Percentiles rank a stretch among this genome's conserved stretches.
phyloP scores from a whole-genome alignment of 1,140 invertebrate genomes.

The Camponotus vicinus region DNA sequence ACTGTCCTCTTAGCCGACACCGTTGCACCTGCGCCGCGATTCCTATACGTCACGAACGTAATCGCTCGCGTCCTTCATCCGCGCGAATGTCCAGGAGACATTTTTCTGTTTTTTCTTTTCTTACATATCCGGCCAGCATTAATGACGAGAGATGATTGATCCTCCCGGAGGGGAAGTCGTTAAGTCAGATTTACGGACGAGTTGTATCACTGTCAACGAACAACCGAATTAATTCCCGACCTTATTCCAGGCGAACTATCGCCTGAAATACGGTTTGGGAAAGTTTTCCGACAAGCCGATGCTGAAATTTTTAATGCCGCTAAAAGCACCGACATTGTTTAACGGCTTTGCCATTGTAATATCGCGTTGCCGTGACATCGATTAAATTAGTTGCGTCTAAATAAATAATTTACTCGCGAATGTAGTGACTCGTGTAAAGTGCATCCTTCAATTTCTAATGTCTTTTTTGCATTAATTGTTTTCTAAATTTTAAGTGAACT shows the following conservation, averaged over 20 bases:
- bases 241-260: background rate
- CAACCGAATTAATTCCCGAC: slow-evolving; percentile 43
- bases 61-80: slow-evolving; percentile 15
- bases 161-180: background rate
- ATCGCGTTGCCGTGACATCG: background rate
- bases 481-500: background rate
- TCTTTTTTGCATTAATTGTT: background rate
- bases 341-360: background rate
- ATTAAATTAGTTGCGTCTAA: background rate
- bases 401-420: background rate
- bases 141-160: background rate
- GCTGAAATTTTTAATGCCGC: slow-evolving; percentile 52
- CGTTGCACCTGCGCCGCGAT: slow-evolving; percentile 57
- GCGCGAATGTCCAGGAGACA: background rate
- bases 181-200: slow-evolving; percentile 45
- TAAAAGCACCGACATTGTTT: slow-evolving; percentile 30
- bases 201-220: slow-evolving; percentile 6
- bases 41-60: slow-evolving; percentile 24
- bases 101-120: background rate
- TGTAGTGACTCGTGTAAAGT: background rate
- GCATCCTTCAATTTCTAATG: background rate
- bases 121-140: background rate
- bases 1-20: slow-evolving; percentile 25
- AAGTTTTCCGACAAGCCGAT: slow-evolving; percentile 20
- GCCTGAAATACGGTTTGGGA: background rate